Evolutionary conservation across 2,888 invertebrate genomes (phyloP), one percentile per base, ranked within the genome.

Genomic region (Stenodera caucasica): DNA sequence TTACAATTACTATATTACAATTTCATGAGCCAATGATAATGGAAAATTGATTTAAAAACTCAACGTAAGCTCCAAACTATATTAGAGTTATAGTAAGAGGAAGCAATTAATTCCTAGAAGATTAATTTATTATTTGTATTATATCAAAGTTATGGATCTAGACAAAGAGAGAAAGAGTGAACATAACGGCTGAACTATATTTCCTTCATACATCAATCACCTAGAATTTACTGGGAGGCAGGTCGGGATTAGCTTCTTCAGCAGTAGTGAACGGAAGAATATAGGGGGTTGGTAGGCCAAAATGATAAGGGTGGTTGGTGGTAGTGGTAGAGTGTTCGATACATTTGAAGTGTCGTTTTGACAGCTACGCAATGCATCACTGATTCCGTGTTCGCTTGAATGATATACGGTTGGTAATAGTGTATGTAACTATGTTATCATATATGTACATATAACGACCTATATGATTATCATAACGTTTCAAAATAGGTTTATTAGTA

Each of bases 281-380:
- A 45, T 21, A 21, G 5, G 9, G 45, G 45, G 45, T 21, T n/a
- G 23, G 45, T 23, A 21, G 5, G 21, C 12, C 12, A 23, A 45
- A 23, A 45, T 45, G 21, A 23, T 45, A 50, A 52, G 57, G 35
- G 32, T 57, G 55, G 40, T 52, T 49, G 60, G 21, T 21, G 6
- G 21, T 45, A 11, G 21, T 21, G 6, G 21, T 45, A 11, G 21
- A 12, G 18, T 23, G 71, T 66, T 74, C 75, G 68, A 76, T 75
- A 75, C 69, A 74, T 74, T 68, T 71, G 63, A 65, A 69, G 70
- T 75, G 76, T 74, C 75, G 74, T 74, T 74, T 74, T 72, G 71
- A 73, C 72, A 72, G 73, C 65, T 64, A 50, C 61, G 68, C 72
- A 71, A 77, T 77, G 74, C 74, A 78, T 78, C 77, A 78, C 72